Percentiles rank a stretch among this genome's conserved stretches.
These are phyloP conservation scores for Selene dorsalis DNA, from an alignment of 2,797 vertebrate genomes.

Conservation along the genomic window DNA sequence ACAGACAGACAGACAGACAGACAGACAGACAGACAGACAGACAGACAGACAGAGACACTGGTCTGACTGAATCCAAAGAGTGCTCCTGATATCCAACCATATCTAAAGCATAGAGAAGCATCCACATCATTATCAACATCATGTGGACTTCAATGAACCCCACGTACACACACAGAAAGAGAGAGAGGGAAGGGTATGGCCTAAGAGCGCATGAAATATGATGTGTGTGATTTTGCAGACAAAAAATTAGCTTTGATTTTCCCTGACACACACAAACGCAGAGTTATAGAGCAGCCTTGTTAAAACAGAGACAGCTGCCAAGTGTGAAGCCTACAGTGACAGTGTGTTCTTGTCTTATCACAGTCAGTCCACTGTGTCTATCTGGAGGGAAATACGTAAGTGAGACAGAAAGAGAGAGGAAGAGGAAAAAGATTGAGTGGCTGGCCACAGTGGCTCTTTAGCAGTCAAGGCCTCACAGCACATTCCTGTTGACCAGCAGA, in stretches of 20 bases:
- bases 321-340: constrained; percentile 49
- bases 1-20: constrained; percentile 23
- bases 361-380: constrained; percentile 27
- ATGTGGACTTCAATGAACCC: constrained; percentile 12
- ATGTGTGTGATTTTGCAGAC: neutral
- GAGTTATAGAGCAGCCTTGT: constrained; percentile 48
- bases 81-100: constrained; percentile 25
- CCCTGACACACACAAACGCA: constrained; percentile 7
- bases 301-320: constrained; percentile 53
- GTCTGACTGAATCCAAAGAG: constrained; percentile 34
- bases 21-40: constrained; percentile 5
- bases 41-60: constrained; percentile 10
- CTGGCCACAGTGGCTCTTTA: constrained; percentile 23
- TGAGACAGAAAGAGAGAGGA: constrained; percentile 35
- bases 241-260: constrained; percentile 35
- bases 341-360: constrained; percentile 47
- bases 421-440: constrained; percentile 49
- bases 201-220: neutral
- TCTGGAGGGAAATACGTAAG: constrained; percentile 37
- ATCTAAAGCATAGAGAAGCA: constrained; percentile 22
- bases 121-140: constrained; percentile 9
- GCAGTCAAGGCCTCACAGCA: constrained; percentile 52
- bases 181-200: neutral
- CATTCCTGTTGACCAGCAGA: constrained; percentile 65
- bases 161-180: neutral